These are phyloP conservation scores for Fregetta grallaria DNA, from an alignment of 2,113 vertebrate genomes.

Conservation along the genomic window DNA sequence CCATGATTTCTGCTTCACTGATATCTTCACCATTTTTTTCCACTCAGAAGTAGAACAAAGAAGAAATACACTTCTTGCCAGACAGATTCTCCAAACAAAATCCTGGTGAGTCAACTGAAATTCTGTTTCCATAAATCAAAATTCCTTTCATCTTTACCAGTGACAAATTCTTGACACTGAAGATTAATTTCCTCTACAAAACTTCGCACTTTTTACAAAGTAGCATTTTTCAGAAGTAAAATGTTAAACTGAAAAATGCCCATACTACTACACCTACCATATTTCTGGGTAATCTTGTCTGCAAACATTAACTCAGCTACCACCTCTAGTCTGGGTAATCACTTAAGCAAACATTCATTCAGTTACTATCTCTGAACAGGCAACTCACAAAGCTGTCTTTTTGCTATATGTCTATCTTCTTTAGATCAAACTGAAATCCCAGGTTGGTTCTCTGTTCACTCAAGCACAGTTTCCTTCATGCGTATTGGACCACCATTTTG, in stretches of 20 bases:
- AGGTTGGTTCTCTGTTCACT: background rate
- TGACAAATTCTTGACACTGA: background rate
- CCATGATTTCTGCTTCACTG: background rate
- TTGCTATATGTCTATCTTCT: background rate
- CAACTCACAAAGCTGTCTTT: background rate
- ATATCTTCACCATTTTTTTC: background rate
- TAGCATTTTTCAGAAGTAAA: background rate
- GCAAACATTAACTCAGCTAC: conserved; percentile 38
- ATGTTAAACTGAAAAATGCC: background rate
- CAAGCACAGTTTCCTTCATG: background rate
- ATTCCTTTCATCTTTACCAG: background rate
- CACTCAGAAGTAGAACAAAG: background rate
- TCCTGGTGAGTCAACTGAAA: background rate
- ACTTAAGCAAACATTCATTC: background rate
- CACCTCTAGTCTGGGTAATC: background rate
- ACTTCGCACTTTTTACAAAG: background rate
- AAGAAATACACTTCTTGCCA: background rate
- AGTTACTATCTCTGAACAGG: background rate
- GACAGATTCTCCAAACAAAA: background rate
- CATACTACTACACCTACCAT: background rate
- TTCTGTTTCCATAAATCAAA: background rate
- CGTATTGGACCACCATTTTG: background rate
- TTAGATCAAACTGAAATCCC: background rate
- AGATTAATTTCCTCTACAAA: background rate
- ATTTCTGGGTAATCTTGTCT: conserved; percentile 2